Conservation (phyloP, 1,140 invertebrate species). For the Drosophila parabipectinata region DNA sequence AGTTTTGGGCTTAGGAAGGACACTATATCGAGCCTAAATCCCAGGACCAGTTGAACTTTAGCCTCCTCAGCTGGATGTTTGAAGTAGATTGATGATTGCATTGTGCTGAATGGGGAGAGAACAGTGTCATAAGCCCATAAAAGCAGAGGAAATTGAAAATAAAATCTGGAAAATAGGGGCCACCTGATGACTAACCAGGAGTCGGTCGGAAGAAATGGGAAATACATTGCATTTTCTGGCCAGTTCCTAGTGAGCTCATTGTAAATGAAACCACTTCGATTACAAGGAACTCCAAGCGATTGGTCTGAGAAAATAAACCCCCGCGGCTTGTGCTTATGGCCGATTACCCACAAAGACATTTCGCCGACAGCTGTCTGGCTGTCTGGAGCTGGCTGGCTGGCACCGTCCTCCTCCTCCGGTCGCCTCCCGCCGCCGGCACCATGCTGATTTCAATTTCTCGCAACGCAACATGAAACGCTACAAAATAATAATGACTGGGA, state of each 20-base stretch:
- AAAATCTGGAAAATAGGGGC: neutral
- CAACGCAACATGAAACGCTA: conserved; percentile 76
- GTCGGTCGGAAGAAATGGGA: neutral
- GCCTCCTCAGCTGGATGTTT: conserved; percentile 5
- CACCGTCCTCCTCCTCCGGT: neutral
- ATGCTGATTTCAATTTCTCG: conserved; percentile 79
- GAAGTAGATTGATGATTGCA: conserved; percentile 49
- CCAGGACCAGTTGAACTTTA: conserved; percentile 38
- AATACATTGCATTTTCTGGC: conserved; percentile 13
- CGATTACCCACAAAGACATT: conserved; percentile 76
- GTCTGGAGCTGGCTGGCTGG: neutral
- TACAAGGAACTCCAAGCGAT: conserved; percentile 23
- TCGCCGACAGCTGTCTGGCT: conserved; percentile 46
- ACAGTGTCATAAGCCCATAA: conserved; percentile 36
- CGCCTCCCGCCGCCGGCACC: conserved; percentile 23
- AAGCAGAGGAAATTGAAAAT: conserved; percentile 17
- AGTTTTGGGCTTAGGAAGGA: conserved; percentile 13
- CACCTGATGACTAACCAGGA: conserved; percentile 29
- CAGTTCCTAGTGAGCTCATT: conserved; percentile 1
- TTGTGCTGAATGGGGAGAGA: conserved; percentile 18
- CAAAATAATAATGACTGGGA: conserved; percentile 79
- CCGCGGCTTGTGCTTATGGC: conserved; percentile 63
- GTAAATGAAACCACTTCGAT: conserved; percentile 52
- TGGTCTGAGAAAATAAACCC: conserved; percentile 48
- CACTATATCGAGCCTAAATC: conserved; percentile 28